Evolutionary conservation across 1,140 invertebrate genomes (phyloP).

Genomic region (Diachasma alloeum): DNA sequence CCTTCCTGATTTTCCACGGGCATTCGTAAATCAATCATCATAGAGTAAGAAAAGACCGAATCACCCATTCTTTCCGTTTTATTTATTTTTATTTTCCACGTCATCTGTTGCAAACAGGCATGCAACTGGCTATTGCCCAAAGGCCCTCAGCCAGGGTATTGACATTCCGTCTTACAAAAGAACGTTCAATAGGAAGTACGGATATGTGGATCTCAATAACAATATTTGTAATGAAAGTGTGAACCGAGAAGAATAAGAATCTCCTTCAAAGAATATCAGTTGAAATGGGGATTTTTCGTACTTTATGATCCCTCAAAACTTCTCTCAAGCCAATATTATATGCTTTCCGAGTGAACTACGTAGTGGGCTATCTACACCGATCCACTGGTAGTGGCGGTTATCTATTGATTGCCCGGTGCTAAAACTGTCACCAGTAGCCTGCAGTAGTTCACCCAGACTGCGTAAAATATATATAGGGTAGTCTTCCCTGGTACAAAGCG

Average conservation of each 20-base stretch:
- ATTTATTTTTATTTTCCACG: background rate
- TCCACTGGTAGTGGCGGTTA: constrained; percentile 19
- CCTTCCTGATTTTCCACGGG: too few relatives aligned
- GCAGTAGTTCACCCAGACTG: constrained; percentile 8
- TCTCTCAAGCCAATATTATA: background rate
- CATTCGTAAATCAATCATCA: too few relatives aligned
- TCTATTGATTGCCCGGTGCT: constrained; percentile 49
- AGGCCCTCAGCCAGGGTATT: too few relatives aligned
- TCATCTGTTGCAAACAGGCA: too few relatives aligned
- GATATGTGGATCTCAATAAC: too few relatives aligned
- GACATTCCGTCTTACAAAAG: too few relatives aligned
- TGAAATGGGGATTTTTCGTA: background rate
- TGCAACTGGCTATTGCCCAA: too few relatives aligned
- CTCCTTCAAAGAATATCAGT: too few relatives aligned
- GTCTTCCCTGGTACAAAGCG: background rate
- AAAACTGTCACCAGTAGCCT: constrained; percentile 45
- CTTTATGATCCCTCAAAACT: background rate
- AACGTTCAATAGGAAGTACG: too few relatives aligned
- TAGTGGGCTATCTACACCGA: background rate
- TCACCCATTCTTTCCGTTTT: background rate
- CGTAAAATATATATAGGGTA: constrained; percentile 26
- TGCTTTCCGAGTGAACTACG: background rate
- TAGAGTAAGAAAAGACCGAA: too few relatives aligned
- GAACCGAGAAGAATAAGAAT: too few relatives aligned
- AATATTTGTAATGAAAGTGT: too few relatives aligned